phyloP scores from a whole-genome alignment of 2,888 invertebrate genomes.

The Boloria euphrosyne region DNA sequence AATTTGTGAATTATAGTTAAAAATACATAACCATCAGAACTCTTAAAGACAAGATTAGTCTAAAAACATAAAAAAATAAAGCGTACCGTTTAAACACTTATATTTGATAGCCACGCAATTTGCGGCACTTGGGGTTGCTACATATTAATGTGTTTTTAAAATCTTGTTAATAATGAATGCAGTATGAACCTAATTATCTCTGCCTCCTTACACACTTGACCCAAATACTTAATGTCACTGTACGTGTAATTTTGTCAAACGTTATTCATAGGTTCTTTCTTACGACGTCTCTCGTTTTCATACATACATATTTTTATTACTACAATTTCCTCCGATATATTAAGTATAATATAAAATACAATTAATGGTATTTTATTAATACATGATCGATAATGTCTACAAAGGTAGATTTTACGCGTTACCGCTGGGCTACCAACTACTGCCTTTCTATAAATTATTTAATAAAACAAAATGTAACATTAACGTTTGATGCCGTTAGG shows the following conservation, averaged over 20 bases:
- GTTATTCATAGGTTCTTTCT: slow-evolving; percentile 25
- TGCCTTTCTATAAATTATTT: no score
- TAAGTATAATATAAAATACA: no score
- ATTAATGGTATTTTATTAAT: no score
- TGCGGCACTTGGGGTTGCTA: slow-evolving; percentile 2
- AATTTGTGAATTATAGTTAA: no score
- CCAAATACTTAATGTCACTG: slow-evolving; percentile 34
- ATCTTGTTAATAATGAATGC: slow-evolving; percentile 19
- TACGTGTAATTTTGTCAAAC: slow-evolving; percentile 23
- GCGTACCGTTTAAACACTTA: neutral
- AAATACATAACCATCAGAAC: no score
- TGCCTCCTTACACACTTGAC: slow-evolving; percentile 34
- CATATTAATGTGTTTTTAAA: slow-evolving; percentile 12
- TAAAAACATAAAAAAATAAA: neutral
- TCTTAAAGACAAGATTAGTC: no score
- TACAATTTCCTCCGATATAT: no score
- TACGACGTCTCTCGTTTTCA: slow-evolving; percentile 28
- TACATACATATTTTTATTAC: no score
- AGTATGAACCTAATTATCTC: slow-evolving; percentile 23
- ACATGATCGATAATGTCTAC: no score
- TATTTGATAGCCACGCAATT: neutral
- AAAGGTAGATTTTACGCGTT: no score
- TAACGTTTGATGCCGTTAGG: neutral
- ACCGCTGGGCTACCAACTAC: no score
- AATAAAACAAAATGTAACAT: no score